Base-by-base conservation (phyloP, 2,888 invertebrate genomes). In the Drosophila diplacantha region DNA sequence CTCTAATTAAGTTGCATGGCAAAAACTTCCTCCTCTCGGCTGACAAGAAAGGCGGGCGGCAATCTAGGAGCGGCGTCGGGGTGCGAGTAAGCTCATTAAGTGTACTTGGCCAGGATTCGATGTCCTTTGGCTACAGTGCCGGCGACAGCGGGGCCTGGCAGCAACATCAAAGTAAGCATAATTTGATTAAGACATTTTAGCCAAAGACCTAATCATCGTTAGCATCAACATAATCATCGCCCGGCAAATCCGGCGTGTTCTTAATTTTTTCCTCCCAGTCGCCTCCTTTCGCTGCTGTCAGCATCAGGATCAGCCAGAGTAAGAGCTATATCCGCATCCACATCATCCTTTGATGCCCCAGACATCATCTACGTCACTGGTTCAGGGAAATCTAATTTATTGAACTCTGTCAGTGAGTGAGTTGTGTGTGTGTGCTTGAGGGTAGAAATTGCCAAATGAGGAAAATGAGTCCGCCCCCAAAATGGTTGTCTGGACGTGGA, bases 141-240 rank as follows among this genome's bases (percentile, higher is more conserved):
- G 38, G 39, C 44, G 18, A 37, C 22, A 43, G 52, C 49, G 57
- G 51, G 62, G 51, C 57, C 66, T 69, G 55, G 41, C 44, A 67
- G 56, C 72, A 83, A 83, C 81, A 83, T 81, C 83, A 83, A 83
- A 83, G 84, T 83, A 83, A 82, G 83, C 83, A 81, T 83, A 83
- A 83, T 83, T 83, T 82, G 84, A 83, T 83, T 83, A 83, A 83
- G 83, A 81, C 82, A 82, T 83, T 83, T 83, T 80, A 82, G 81
- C 74, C 78, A 80, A 81, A 74, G 73, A 74, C 77, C 80, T 80
- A 82, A 81, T 82, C 82, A 82, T 82, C 80, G 82, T 81, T 82
- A 81, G 75, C 82, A 81, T 81, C 82, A 77, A 69, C 74, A 63
- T 82, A 82, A 82, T 73, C 75, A 82, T 79, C 61, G 56, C 47